Conservation (phyloP, 2,797 vertebrate species). For the Spinus pinus region DNA sequence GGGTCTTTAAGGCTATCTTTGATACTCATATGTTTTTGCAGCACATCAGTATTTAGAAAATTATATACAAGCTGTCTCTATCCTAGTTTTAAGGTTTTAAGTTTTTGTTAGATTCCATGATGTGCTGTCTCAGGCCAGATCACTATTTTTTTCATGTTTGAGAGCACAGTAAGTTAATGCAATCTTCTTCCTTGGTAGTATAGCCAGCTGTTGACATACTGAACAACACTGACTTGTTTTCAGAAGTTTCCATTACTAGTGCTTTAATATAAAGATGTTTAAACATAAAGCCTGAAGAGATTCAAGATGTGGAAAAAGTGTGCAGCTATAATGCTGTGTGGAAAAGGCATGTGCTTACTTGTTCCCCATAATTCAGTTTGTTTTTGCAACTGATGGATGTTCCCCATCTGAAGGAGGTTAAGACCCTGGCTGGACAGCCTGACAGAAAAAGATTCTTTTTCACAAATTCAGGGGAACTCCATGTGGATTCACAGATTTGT, state of each 20-base stretch:
- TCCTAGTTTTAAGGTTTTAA: not conserved
- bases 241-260: not conserved
- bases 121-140: not conserved
- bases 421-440: not conserved
- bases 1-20: not conserved
- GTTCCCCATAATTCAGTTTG: not conserved
- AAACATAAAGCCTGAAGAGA: not conserved
- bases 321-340: not conserved
- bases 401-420: not conserved
- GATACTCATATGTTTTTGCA: not conserved
- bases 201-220: not conserved
- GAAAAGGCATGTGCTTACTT: not conserved
- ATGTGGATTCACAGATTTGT: slow-evolving; percentile 7
- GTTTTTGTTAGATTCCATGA: not conserved
- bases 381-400: not conserved
- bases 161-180: not conserved
- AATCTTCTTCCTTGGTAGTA: not conserved
- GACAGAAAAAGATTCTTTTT: not conserved
- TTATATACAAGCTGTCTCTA: not conserved
- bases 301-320: not conserved
- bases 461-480: not conserved
- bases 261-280: not conserved
- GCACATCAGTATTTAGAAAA: not conserved
- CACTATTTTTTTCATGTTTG: not conserved
- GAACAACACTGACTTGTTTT: not conserved